Evolutionary conservation across 2,797 vertebrate species (phyloP).

Genomic region (Pteronotus mesoamericanus): DNA sequence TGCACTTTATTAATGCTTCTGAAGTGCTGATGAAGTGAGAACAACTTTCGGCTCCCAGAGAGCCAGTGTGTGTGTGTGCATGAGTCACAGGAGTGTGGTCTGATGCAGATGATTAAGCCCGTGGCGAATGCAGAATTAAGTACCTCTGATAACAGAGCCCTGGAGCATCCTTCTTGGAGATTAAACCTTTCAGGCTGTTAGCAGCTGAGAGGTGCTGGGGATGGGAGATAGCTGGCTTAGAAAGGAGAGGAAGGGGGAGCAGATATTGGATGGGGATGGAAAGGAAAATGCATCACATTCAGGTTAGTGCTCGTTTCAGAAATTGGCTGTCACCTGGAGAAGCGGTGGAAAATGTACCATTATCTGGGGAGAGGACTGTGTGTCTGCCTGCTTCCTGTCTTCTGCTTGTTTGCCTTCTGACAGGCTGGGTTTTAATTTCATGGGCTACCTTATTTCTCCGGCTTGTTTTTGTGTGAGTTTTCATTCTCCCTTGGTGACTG

Average conservation of each 20-base stretch:
- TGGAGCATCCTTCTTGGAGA: constrained; percentile 54
- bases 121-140: constrained; percentile 45
- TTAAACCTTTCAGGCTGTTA: constrained; percentile 62
- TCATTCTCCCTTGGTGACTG: background rate
- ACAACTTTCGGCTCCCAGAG: background rate
- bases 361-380: background rate
- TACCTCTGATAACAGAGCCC: constrained; percentile 18
- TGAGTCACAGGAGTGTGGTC: background rate
- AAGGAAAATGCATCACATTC: constrained; percentile 17
- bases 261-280: background rate
- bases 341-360: background rate
- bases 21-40: constrained; percentile 36
- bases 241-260: background rate
- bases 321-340: background rate
- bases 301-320: background rate
- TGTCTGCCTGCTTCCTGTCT: background rate
- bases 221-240: background rate
- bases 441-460: background rate
- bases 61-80: background rate
- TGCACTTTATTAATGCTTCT: constrained; percentile 1
- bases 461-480: background rate
- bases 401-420: background rate
- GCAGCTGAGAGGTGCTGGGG: constrained; percentile 39
- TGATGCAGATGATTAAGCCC: background rate
- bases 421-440: background rate